Base-by-base conservation (phyloP, 2,797 vertebrate species). In the Ctenochaetus hawaiiensis region DNA sequence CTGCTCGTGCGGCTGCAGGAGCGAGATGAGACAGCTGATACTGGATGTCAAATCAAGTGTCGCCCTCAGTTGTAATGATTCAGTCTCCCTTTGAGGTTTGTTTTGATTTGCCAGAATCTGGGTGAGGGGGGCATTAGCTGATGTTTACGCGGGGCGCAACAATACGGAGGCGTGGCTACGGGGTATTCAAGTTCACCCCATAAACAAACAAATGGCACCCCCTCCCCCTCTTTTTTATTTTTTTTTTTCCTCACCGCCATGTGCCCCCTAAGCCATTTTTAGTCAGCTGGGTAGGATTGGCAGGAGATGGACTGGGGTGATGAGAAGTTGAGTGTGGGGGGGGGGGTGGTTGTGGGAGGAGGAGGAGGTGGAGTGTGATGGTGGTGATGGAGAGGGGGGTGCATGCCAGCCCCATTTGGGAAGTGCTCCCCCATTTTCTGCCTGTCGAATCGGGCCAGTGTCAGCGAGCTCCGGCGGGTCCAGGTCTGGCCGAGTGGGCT, bases 371-470 rank as follows among this genome's bases (percentile, higher is more conserved):
- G n/a, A 18, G 23, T n/a, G 39, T 23, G 5, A 18, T 75, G 39
- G 30, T 34, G 30, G 30, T 34, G 30, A 34, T 34, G 30, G 30
- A 34, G 43, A 43, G 26, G 81, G 67, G n/a, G 48, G 18, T 81
- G 79, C 88, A 88, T 93, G 91, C 90, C 72, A 84, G 51, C 78
- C 83, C 93, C 91, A 84, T 95, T 96, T 92, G 88, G 92, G 92
- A 93, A 94, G 92, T 90, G 89, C 91, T 91, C 89, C 94, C 93
- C 91, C 85, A 82, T 93, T 96, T 96, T 96, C 93, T 93, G 95
- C 94, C 91, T 95, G 94, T 96, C 95, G 87, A 93, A 89, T 94
- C 92, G 80, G 88, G 88, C 80, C 91, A 94, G 76, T 91, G 93
- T 96, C 96, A 94, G 81, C 26, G 80, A 85, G 88, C 94, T 95